A percentile compares a stretch with the other conserved stretches of the same genome.
phyloP scores from a whole-genome alignment of 2,888 invertebrate genomes.

The Luffia ferchaultella region DNA sequence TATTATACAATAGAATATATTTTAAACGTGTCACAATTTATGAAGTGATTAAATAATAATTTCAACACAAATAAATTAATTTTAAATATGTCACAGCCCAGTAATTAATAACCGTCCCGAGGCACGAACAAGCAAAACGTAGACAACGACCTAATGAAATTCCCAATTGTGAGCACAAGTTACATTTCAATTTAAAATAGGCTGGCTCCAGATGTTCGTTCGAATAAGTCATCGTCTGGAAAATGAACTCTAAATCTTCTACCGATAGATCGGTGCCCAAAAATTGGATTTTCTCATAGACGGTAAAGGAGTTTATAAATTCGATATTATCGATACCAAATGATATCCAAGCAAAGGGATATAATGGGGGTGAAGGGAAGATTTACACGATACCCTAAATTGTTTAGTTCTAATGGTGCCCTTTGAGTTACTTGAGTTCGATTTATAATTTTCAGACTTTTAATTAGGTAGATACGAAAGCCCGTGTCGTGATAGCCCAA shows the following conservation, averaged over 20 bases:
- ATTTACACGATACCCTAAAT: too few relatives aligned
- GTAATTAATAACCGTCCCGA: neutral
- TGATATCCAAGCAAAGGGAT: slow-evolving; percentile 6
- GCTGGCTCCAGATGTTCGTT: slow-evolving; percentile 51
- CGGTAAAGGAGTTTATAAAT: slow-evolving; percentile 1
- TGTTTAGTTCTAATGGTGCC: too few relatives aligned
- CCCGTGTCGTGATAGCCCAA: too few relatives aligned
- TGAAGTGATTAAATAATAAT: too few relatives aligned
- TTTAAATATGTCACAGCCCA: too few relatives aligned
- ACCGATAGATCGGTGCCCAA: slow-evolving; percentile 41
- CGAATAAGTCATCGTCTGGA: slow-evolving; percentile 48
- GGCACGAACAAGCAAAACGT: neutral
- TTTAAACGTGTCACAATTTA: too few relatives aligned
- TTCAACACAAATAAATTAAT: too few relatives aligned
- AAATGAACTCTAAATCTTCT: slow-evolving; percentile 59
- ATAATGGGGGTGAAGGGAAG: too few relatives aligned
- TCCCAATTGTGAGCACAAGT: slow-evolving; percentile 36
- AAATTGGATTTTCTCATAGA: slow-evolving; percentile 41
- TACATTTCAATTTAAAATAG: slow-evolving; percentile 47
- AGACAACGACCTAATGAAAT: slow-evolving; percentile 24
- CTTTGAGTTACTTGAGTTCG: too few relatives aligned
- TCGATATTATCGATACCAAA: neutral
- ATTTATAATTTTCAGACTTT: too few relatives aligned
- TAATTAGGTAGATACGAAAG: too few relatives aligned
- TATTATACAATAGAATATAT: too few relatives aligned